phyloP scores from a whole-genome alignment of 1,140 invertebrate species.

The Acromyrmex heyeri region DNA sequence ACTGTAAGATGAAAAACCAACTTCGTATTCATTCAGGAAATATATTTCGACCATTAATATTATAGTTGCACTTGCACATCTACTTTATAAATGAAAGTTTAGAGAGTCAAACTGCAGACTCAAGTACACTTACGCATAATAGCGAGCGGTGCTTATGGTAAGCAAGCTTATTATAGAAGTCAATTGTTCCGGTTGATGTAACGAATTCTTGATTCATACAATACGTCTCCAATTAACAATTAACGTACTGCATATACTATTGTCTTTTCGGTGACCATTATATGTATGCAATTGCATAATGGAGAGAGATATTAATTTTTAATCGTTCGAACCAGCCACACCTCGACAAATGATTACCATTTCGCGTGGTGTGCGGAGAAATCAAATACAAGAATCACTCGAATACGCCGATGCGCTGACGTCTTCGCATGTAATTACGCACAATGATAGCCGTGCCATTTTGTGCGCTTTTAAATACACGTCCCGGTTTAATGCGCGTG shows the following conservation, averaged over 20 bases:
- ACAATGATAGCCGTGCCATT: conserved; percentile 57
- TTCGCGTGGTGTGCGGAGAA: conserved; percentile 53
- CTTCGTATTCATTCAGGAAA: background rate
- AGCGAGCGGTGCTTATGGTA: conserved; percentile 37
- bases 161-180: conserved; percentile 67
- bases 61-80: background rate
- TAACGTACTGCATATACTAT: conserved; percentile 1
- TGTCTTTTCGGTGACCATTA: background rate
- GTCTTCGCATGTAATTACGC: conserved; percentile 67
- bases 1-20: background rate
- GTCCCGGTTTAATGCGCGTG: conserved; percentile 69
- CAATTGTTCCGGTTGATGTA: conserved; percentile 67
- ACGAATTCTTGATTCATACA: conserved; percentile 61
- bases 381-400: conserved; percentile 67
- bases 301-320: conserved; percentile 41
- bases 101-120: background rate
- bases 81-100: background rate
- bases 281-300: background rate
- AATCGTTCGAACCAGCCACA: conserved; percentile 41
- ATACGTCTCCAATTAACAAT: conserved; percentile 10
- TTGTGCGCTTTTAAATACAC: conserved; percentile 73
- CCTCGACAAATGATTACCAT: conserved; percentile 62
- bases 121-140: conserved; percentile 32
- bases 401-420: conserved; percentile 65
- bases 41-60: conserved; percentile 2